phyloP scores from a whole-genome alignment of 2,888 invertebrate species.

The Lathronympha strigana region DNA sequence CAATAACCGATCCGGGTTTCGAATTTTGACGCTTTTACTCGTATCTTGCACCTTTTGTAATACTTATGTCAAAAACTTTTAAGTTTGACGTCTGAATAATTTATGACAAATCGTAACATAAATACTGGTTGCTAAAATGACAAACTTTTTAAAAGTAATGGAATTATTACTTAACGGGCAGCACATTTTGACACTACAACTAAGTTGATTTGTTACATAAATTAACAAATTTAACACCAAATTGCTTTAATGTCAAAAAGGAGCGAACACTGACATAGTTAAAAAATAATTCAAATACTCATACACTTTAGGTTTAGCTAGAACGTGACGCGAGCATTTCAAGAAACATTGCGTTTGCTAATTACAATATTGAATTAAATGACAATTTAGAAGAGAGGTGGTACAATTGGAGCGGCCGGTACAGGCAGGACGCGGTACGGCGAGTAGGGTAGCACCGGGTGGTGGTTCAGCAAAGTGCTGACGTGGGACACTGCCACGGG shows the following conservation, averaged over 20 bases:
- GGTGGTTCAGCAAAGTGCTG: slow-evolving; percentile 50
- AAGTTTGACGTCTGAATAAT: neutral
- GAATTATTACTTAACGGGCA: slow-evolving; percentile 2
- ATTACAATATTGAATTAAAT: neutral
- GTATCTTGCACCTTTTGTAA: slow-evolving; percentile 9
- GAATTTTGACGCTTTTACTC: neutral
- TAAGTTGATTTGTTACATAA: neutral
- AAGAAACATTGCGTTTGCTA: neutral
- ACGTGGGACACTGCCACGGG: slow-evolving; percentile 53
- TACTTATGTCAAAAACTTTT: neutral
- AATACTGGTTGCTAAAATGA: neutral
- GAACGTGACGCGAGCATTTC: neutral
- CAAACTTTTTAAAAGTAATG: slow-evolving; percentile 8
- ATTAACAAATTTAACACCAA: neutral
- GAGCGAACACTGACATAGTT: slow-evolving; percentile 24
- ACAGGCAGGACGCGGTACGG: slow-evolving; percentile 51
- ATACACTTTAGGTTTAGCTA: neutral
- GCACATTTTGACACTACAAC: slow-evolving; percentile 19
- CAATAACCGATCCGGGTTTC: slow-evolving; percentile 20
- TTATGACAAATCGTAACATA: neutral
- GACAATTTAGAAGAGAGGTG: slow-evolving; percentile 29
- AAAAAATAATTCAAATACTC: neutral
- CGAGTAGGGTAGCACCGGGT: slow-evolving; percentile 53
- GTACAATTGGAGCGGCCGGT: slow-evolving; percentile 43
- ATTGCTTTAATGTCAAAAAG: slow-evolving; percentile 13